These are phyloP conservation scores for Sebastolobus alascanus DNA, from an alignment of 2,797 vertebrate genomes.

Conservation along the genomic window DNA sequence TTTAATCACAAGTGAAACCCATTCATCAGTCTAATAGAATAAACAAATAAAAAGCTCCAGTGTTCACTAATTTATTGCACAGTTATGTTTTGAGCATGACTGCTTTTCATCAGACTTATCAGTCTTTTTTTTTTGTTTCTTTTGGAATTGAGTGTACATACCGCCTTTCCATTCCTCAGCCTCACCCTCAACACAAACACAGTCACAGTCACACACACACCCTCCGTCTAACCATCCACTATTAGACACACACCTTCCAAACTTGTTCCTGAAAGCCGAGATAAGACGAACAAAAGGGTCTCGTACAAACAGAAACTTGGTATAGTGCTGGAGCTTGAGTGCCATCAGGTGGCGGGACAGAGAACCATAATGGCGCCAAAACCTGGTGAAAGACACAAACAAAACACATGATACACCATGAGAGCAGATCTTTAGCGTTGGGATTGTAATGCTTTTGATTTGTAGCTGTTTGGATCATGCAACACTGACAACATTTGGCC, in stretches of 20 bases:
- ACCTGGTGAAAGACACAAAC: slow-evolving; percentile 77
- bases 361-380: slow-evolving; percentile 91
- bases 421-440: not conserved
- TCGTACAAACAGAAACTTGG: slow-evolving; percentile 95
- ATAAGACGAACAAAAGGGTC: slow-evolving; percentile 97
- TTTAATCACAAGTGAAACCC: slow-evolving; percentile 18
- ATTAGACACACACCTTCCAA: slow-evolving; percentile 76
- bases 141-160: not conserved
- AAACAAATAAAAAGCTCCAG: not conserved
- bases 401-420: slow-evolving; percentile 1
- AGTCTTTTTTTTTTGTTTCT: not conserved
- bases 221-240: not conserved
- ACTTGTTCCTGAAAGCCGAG: slow-evolving; percentile 96
- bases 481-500: not conserved
- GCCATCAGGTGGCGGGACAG: slow-evolving; percentile 93
- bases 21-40: not conserved
- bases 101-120: no score
- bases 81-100: not conserved
- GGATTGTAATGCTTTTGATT: not conserved
- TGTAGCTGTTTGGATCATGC: not conserved
- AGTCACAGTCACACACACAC: not conserved
- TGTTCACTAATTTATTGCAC: not conserved
- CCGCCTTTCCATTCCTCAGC: not conserved
- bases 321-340: slow-evolving; percentile 93
- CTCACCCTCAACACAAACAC: not conserved